phyloP scores from a whole-genome alignment of 2,113 vertebrate species.

The Diphyllodes magnificus region DNA sequence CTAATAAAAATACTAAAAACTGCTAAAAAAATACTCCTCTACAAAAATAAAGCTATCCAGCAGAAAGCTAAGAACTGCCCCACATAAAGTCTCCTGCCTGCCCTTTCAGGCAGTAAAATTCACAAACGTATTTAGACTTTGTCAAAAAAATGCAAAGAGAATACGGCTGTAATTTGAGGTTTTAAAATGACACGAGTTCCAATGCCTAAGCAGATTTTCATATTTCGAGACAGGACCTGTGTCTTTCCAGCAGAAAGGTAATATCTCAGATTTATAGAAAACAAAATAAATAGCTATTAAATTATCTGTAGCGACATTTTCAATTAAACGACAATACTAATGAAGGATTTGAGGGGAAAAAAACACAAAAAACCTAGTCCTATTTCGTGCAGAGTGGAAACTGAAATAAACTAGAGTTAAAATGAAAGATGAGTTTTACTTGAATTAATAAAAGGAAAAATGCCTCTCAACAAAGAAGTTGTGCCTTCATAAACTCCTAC shows the following conservation, averaged over 20 bases:
- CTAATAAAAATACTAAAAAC: not conserved
- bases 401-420: slow-evolving; percentile 50
- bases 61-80: not conserved
- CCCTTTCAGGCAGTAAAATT: not conserved
- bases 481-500: slow-evolving; percentile 71
- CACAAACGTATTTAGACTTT: not conserved
- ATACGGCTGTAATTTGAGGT: not conserved
- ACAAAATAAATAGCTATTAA: not conserved
- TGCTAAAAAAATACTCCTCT: not conserved
- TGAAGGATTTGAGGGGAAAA: not conserved
- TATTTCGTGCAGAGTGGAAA: not conserved
- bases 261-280: not conserved
- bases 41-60: not conserved
- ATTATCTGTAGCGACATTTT: not conserved
- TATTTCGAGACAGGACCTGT: not conserved
- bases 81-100: not conserved
- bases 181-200: not conserved
- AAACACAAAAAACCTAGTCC: not conserved
- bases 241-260: not conserved
- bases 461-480: slow-evolving; percentile 68
- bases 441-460: slow-evolving; percentile 74
- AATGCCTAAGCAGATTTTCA: not conserved
- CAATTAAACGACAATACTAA: not conserved
- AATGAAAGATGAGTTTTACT: slow-evolving; percentile 56
- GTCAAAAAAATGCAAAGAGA: not conserved